Percentiles rank a stretch among this genome's conserved stretches.
Conservation (phyloP, 2,797 vertebrate genomes). For the Antrozous pallidus region DNA sequence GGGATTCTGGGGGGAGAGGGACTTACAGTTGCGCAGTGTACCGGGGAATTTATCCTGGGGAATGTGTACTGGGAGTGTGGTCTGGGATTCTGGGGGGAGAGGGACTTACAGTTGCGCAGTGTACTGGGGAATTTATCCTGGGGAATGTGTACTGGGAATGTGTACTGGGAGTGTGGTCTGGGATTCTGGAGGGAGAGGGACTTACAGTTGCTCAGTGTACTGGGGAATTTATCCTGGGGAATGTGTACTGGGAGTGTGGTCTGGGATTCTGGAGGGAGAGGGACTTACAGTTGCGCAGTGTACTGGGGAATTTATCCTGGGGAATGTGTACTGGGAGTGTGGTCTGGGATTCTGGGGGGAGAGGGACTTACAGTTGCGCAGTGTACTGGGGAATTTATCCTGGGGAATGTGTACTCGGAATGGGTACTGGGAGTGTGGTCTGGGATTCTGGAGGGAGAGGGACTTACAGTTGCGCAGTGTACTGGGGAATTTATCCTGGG, state of each 20-base stretch:
- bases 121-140: conserved; percentile 97
- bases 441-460: neutral
- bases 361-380: conserved; percentile 93
- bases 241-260: too few species aligned
- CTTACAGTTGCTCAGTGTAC: conserved; percentile 98
- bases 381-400: conserved; percentile 98
- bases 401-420: conserved; percentile 72
- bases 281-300: conserved; percentile 87
- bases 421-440: conserved; percentile 88
- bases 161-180: conserved; percentile 87
- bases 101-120: conserved; percentile 95
- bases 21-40: conserved; percentile 87
- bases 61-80: conserved; percentile 71
- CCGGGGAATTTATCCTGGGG: conserved; percentile 89
- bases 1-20: conserved; percentile 93
- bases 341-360: neutral
- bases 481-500: conserved; percentile 96
- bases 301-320: conserved; percentile 89
- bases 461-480: conserved; percentile 97
- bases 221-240: too few species aligned
- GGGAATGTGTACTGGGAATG: conserved; percentile 71
- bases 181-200: conserved; percentile 55
- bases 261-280: conserved; percentile 95
- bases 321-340: conserved; percentile 73
- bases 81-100: neutral